Evolutionary conservation across 2,888 invertebrate species (phyloP).

Genomic region (Sericinus montela): DNA sequence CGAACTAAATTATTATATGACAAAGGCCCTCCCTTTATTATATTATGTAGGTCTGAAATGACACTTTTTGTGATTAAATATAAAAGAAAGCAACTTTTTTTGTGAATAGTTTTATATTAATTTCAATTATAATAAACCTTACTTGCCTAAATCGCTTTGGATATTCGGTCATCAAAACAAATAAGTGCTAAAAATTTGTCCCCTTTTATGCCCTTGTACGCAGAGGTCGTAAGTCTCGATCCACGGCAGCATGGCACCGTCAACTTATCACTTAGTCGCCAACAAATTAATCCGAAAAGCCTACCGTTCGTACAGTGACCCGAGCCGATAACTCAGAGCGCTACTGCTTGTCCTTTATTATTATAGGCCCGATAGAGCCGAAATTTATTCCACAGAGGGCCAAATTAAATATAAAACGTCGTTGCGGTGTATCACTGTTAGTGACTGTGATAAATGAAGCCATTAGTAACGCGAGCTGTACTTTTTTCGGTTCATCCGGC

Average conservation of each 20-base stretch:
- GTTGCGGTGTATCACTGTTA: slow-evolving; percentile 78
- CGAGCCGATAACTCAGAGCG: slow-evolving; percentile 64
- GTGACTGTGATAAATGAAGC: slow-evolving; percentile 79
- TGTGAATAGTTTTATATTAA: too few relatives aligned
- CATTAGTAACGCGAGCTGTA: slow-evolving; percentile 78
- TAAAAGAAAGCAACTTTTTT: too few relatives aligned
- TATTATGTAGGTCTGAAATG: too few relatives aligned
- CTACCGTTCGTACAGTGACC: slow-evolving; percentile 62
- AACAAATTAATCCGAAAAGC: slow-evolving; percentile 71
- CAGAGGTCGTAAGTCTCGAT: slow-evolving; percentile 50
- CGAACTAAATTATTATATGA: background rate
- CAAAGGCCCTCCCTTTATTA: too few relatives aligned
- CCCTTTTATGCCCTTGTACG: slow-evolving; percentile 35
- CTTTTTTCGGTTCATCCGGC: slow-evolving; percentile 78
- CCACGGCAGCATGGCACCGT: slow-evolving; percentile 36
- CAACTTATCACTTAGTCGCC: slow-evolving; percentile 71
- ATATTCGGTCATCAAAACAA: slow-evolving; percentile 21
- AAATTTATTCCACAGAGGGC: slow-evolving; percentile 74
- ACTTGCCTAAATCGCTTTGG: background rate
- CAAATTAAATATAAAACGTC: slow-evolving; percentile 79
- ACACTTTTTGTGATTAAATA: too few relatives aligned
- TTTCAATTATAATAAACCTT: slow-evolving; percentile 26
- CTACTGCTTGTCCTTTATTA: slow-evolving; percentile 61
- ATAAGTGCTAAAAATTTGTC: slow-evolving; percentile 27
- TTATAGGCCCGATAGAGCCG: slow-evolving; percentile 65